Evolutionary conservation across 2,797 vertebrate species (phyloP).

Genomic region (Morelia viridis): DNA sequence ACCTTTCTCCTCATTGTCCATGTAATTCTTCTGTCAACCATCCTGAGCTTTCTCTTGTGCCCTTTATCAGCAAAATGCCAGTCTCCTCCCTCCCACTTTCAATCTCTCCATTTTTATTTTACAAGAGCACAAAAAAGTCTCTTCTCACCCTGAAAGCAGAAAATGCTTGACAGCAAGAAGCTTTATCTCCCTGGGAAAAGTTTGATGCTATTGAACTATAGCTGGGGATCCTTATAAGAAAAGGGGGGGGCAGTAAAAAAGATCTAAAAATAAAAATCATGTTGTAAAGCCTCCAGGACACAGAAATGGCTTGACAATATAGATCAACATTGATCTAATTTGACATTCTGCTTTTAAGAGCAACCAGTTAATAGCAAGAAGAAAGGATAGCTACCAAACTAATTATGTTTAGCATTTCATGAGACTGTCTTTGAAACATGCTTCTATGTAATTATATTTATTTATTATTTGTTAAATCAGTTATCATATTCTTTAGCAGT

Average conservation of each 20-base stretch:
- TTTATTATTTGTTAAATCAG: neutral
- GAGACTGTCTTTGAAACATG: neutral
- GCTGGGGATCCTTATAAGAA: neutral
- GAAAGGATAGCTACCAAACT: neutral
- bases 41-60: neutral
- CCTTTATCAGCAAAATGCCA: neutral
- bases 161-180: neutral
- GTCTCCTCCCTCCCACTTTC: neutral
- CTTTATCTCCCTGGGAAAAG: constrained; percentile 33
- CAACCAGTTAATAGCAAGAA: neutral
- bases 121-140: neutral
- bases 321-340: neutral
- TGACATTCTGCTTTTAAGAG: neutral
- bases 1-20: neutral
- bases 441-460: neutral
- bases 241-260: neutral
- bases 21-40: neutral
- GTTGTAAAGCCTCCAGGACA: neutral
- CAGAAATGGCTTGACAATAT: neutral
- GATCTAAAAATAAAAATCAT: neutral
- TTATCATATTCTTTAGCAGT: neutral
- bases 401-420: neutral
- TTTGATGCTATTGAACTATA: neutral
- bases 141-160: neutral
- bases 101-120: neutral